Conservation (phyloP, 1,140 invertebrate species). For the Physella acuta region DNA sequence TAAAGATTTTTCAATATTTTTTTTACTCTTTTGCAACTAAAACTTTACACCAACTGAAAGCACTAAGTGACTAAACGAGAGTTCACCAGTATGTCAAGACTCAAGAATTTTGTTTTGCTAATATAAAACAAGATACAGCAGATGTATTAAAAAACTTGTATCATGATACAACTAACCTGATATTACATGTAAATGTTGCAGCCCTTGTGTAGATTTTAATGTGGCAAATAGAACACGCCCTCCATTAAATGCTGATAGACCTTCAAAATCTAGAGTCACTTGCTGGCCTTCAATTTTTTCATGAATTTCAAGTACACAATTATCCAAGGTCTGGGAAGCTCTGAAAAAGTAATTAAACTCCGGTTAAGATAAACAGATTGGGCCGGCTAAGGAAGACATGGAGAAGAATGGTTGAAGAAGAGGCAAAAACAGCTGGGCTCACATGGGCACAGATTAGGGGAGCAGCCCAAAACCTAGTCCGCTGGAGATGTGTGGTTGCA, state of each 20-base stretch:
- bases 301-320: not conserved
- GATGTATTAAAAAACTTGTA: not conserved
- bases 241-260: conserved; percentile 8
- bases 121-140: not conserved
- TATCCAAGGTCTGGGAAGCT: conserved; percentile 1
- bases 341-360: not conserved
- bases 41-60: not conserved
- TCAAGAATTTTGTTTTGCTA: not conserved
- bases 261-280: conserved; percentile 11
- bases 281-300: not conserved
- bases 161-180: conserved; percentile 1
- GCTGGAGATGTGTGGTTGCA: too few relatives aligned
- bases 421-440: not conserved
- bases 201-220: conserved; percentile 1
- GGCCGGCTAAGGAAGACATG: not conserved
- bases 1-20: too few relatives aligned
- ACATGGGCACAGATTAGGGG: too few relatives aligned
- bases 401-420: not conserved
- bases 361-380: not conserved
- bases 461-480: too few relatives aligned
- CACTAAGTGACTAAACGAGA: not conserved
- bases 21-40: not conserved
- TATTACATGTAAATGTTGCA: conserved; percentile 10
- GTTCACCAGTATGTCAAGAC: not conserved
- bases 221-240: conserved; percentile 14